These are phyloP conservation scores for Zaprionus capensis DNA, from an alignment of 1,140 invertebrate species.

Conservation along the genomic window DNA sequence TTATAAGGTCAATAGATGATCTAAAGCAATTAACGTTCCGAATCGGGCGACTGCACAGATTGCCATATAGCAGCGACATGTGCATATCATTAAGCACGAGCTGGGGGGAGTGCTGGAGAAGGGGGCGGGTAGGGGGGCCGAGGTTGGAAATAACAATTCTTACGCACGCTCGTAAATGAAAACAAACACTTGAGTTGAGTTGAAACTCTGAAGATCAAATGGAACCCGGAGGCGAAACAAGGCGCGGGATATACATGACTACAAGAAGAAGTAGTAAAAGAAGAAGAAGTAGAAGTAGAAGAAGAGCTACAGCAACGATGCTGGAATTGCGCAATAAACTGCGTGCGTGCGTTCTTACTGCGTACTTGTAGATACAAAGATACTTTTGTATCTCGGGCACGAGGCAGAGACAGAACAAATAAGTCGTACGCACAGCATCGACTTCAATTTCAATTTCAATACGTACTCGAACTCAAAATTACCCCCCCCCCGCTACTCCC, in stretches of 20 bases:
- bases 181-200: conserved; percentile 57
- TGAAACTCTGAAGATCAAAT: conserved; percentile 21
- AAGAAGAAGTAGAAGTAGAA: background rate
- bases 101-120: background rate
- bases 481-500: background rate
- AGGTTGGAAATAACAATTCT: conserved; percentile 31
- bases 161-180: conserved; percentile 56
- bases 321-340: conserved; percentile 40
- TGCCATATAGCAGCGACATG: conserved; percentile 28
- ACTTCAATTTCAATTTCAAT: conserved; percentile 36
- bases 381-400: conserved; percentile 25
- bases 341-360: conserved; percentile 31
- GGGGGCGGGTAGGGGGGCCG: background rate
- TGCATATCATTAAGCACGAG: conserved; percentile 46
- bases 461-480: conserved; percentile 15
- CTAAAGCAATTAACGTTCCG: conserved; percentile 32
- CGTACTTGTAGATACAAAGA: conserved; percentile 25
- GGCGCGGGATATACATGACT: background rate
- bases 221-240: conserved; percentile 1
- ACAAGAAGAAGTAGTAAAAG: background rate
- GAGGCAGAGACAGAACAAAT: conserved; percentile 15
- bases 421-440: conserved; percentile 1
- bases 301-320: background rate
- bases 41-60: conserved; percentile 44
- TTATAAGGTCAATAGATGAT: conserved; percentile 11